A percentile compares a stretch with the other conserved stretches of the same genome.
Evolutionary conservation across 2,113 vertebrate species (phyloP).

Genomic region (Nothobranchius furzeri): DNA sequence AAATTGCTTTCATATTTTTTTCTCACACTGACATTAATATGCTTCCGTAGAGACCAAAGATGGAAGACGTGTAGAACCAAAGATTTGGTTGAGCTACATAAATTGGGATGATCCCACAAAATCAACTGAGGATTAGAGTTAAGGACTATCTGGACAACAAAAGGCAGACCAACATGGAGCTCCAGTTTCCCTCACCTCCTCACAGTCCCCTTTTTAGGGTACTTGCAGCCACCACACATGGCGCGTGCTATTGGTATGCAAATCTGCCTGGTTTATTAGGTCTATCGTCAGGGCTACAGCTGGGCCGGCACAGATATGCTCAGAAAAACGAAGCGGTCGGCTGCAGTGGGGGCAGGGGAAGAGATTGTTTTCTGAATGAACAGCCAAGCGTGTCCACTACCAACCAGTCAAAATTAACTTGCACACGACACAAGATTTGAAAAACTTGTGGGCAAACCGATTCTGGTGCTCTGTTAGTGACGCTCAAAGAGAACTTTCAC

Average conservation of each 20-base stretch:
- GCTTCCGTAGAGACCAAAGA: no score
- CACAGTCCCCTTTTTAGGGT: slow-evolving; percentile 61
- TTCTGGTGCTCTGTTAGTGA: background rate
- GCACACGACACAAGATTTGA: no score
- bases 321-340: slow-evolving; percentile 72
- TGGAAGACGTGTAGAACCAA: slow-evolving; percentile 9
- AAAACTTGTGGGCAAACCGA: background rate
- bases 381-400: slow-evolving; percentile 28
- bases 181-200: slow-evolving; percentile 57
- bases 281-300: slow-evolving; percentile 84
- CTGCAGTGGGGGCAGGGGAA: slow-evolving; percentile 53
- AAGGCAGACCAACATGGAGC: slow-evolving; percentile 59
- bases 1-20: no score
- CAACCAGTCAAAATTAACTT: slow-evolving; percentile 28
- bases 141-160: slow-evolving; percentile 43
- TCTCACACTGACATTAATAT: no score
- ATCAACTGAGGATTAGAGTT: slow-evolving; percentile 60
- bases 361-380: slow-evolving; percentile 35
- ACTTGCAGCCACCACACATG: slow-evolving; percentile 76
- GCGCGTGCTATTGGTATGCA: slow-evolving; percentile 80
- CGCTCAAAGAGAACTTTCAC: background rate
- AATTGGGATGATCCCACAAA: slow-evolving; percentile 53
- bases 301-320: slow-evolving; percentile 80
- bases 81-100: slow-evolving; percentile 46
- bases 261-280: slow-evolving; percentile 78